Conservation (phyloP, 2,888 invertebrate genomes). For the Bellardia pandia region DNA sequence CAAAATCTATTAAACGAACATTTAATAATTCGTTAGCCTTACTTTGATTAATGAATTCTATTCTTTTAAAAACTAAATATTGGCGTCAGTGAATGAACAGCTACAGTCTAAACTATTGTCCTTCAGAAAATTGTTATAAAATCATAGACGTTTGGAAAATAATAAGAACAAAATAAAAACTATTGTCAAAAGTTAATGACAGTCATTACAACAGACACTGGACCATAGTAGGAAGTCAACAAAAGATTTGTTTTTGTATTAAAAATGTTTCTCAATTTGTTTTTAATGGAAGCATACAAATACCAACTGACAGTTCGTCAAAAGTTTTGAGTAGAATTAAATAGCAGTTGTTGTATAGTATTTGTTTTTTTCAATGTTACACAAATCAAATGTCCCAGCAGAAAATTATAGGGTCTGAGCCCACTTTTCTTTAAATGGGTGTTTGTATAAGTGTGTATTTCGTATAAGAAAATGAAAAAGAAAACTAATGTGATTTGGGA, state of each 20-base stretch:
- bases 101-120: constrained; percentile 67
- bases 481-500: constrained; percentile 54
- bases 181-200: constrained; percentile 75
- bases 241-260: constrained; percentile 53
- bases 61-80: constrained; percentile 48
- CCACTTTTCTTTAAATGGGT: constrained; percentile 46
- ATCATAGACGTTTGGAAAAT: constrained; percentile 10
- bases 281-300: constrained; percentile 15
- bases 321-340: constrained; percentile 62
- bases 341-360: constrained; percentile 9
- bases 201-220: constrained; percentile 72
- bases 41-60: constrained; percentile 69
- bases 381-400: constrained; percentile 66
- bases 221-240: constrained; percentile 64
- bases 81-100: constrained; percentile 65
- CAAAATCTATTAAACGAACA: constrained; percentile 51
- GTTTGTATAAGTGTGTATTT: background rate
- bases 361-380: constrained; percentile 24
- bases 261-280: background rate
- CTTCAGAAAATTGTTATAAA: constrained; percentile 50
- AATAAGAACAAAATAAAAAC: constrained; percentile 31
- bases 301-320: constrained; percentile 71
- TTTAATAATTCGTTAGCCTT: constrained; percentile 42
- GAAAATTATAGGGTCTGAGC: constrained; percentile 69
- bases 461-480: background rate